These are phyloP conservation scores for Schizopygopsis pylzovi DNA, from an alignment of 2,797 vertebrate species.

Conservation along the genomic window DNA sequence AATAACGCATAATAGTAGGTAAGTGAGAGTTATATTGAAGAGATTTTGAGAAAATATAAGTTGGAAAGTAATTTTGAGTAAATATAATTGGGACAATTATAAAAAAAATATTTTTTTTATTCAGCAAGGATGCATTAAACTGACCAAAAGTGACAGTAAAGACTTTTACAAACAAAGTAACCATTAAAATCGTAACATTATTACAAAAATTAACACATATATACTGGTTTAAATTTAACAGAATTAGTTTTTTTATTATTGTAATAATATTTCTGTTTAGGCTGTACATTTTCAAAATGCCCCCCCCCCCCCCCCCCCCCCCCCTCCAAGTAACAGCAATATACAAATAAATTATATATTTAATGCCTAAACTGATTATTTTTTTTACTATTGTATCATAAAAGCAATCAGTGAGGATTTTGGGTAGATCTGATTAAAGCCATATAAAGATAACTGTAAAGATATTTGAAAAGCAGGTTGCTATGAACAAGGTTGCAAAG, in stretches of 20 bases:
- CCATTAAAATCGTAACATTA: background rate
- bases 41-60: background rate
- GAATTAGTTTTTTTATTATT: background rate
- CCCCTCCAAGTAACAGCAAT: background rate
- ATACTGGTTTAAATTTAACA: background rate
- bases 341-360: background rate
- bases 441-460: slow-evolving; percentile 6
- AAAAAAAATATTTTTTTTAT: background rate
- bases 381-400: background rate
- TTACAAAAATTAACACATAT: background rate
- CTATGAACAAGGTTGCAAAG: background rate
- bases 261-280: background rate
- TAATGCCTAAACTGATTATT: background rate
- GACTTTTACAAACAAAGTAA: background rate
- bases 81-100: too few relatives aligned
- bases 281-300: background rate
- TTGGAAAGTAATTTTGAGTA: background rate
- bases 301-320: background rate
- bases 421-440: slow-evolving; percentile 9
- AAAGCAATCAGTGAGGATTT: background rate
- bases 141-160: background rate
- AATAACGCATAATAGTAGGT: background rate
- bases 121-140: background rate
- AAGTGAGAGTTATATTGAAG: background rate
- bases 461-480: background rate